Percentiles rank a stretch among this genome's conserved stretches.
Conservation (phyloP, 37 sponge, comb jelly and placozoan genomes). For the Crambe crambe region DNA sequence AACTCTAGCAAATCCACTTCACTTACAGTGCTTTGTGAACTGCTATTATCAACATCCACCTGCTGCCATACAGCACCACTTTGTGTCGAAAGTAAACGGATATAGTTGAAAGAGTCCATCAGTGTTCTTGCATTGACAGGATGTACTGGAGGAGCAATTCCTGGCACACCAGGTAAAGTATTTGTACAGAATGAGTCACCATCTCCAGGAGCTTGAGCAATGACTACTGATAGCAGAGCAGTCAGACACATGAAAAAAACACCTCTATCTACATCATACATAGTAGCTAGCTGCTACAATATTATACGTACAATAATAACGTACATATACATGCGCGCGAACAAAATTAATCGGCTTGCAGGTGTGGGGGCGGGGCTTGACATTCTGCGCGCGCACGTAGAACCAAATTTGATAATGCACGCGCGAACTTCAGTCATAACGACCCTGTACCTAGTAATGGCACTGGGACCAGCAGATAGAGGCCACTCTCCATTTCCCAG, state of each 20-base stretch:
- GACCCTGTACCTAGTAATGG: not conserved
- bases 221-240: not conserved
- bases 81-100: not conserved
- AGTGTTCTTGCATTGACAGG: conserved; percentile 1
- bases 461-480: conserved; percentile 3
- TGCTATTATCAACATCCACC: conserved; percentile 28
- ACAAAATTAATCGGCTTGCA: no score
- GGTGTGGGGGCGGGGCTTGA: no score
- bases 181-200: not conserved
- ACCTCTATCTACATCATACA: no score
- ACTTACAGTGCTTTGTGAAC: not conserved
- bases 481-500: conserved; percentile 31
- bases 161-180: not conserved
- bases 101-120: conserved; percentile 47
- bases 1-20: not conserved
- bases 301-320: no score
- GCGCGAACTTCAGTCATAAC: no score
- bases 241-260: not conserved
- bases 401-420: no score
- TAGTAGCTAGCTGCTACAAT: no score
- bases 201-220: conserved; percentile 28
- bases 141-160: not conserved
- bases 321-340: no score
- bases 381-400: no score
- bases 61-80: conserved; percentile 3